Evolutionary conservation across 2,113 vertebrate genomes (phyloP), one percentile per base, ranked within the genome.

Genomic region (Austrofundulus limnaeus): DNA sequence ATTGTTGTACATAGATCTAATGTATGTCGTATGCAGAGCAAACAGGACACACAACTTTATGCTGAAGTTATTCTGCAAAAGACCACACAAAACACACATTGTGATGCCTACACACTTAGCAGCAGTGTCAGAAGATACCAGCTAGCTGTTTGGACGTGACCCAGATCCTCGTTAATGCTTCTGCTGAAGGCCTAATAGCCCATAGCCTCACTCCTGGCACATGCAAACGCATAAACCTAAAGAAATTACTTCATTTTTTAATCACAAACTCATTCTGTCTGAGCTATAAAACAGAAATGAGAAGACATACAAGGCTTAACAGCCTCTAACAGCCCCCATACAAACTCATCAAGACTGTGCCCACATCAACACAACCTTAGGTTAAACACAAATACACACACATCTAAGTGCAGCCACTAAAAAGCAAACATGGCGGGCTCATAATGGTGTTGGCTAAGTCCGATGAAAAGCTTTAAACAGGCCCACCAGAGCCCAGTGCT

Each of bases 131-230:
- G 12, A 50, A 43, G 47, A 43, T 56, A 72, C 49, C 37, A 34
- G 46, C 14, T 53, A 43, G 38, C 37, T 73, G 57, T 63, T 76
- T 61, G 77, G 70, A 82, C 72, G 72, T 52, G 59, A 69, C 63
- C 51, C 52, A 42, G 50, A 70, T 34, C 57, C 73, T 85, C 63
- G 80, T 77, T 82, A 82, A 66, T 7, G 11, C n/a, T 57, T 10
- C 3, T 34, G 47, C 42, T 59, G 67, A 59, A 3, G 45, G 74
- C 55, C 60, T 78, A 69, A 78, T 71, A 52, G 54, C 9, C 51
- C 8, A 4, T 25, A 43, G 56, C 11, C 61, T 42, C 41, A 45
- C 41, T 50, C 4, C 31, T 34, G 31, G 31, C 31, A 34, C 39
- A 7, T 20, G 34, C 66, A 64, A 43, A 19, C 56, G 34, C 49